Evolutionary conservation across 2,113 vertebrate species (phyloP).

Genomic region (Rynchops niger): DNA sequence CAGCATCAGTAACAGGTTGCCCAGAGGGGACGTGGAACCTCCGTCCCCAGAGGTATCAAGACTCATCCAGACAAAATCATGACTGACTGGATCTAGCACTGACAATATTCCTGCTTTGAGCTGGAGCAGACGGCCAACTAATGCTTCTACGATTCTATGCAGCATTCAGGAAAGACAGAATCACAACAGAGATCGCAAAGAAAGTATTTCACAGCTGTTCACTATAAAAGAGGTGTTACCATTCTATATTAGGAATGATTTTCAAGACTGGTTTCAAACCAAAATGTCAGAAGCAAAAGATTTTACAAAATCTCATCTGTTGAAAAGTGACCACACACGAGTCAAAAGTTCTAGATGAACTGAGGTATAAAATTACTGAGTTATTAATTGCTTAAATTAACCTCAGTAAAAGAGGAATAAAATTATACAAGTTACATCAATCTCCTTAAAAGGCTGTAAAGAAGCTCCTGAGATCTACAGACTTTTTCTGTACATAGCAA

Average conservation of each 20-base stretch:
- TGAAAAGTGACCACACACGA: neutral
- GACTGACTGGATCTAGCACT: neutral
- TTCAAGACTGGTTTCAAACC: neutral
- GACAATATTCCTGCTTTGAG: neutral
- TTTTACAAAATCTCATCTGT: neutral
- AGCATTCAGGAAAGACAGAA: neutral
- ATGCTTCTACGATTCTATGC: neutral
- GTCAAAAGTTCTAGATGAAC: neutral
- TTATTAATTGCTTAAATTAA: neutral
- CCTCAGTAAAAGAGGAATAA: neutral
- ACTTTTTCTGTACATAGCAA: neutral
- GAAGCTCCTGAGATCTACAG: neutral
- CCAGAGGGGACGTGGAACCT: neutral
- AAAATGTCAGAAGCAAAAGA: neutral
- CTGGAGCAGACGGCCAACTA: neutral
- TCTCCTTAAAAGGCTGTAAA: neutral
- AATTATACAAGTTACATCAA: neutral
- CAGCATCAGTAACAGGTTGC: neutral
- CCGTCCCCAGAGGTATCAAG: neutral
- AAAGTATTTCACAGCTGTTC: neutral
- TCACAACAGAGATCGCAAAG: neutral
- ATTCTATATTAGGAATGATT: neutral
- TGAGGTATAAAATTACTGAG: neutral
- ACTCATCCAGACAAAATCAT: neutral
- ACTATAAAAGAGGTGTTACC: neutral